These are phyloP conservation scores for Carlito syrichta DNA, from an alignment of 2,113 vertebrate genomes.

Conservation along the genomic window DNA sequence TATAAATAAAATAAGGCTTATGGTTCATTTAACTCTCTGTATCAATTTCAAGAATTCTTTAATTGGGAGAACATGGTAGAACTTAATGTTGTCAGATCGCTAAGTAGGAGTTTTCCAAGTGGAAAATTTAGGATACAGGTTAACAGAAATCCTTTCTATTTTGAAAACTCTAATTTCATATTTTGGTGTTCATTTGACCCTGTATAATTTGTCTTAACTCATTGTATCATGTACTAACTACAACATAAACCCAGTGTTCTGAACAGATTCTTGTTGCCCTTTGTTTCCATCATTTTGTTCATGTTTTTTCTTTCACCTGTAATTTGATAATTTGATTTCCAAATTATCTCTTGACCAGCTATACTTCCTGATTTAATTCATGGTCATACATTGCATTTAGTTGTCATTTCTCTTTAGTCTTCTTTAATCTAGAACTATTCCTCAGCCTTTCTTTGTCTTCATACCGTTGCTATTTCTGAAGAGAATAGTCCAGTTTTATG, in stretches of 20 bases:
- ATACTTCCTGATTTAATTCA: not conserved
- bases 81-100: not conserved
- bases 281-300: not conserved
- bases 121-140: not conserved
- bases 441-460: not conserved
- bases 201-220: not conserved
- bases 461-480: not conserved
- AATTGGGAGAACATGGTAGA: not conserved
- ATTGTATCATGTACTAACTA: not conserved
- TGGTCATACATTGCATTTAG: not conserved
- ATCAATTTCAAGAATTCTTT: slow-evolving; percentile 24
- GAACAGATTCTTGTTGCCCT: not conserved
- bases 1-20: not conserved
- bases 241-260: not conserved
- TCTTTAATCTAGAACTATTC: not conserved
- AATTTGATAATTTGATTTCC: slow-evolving; percentile 15
- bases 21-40: not conserved
- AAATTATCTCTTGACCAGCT: not conserved
- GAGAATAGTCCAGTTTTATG: not conserved
- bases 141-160: not conserved
- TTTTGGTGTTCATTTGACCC: not conserved
- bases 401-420: not conserved
- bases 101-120: slow-evolving; percentile 16
- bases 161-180: slow-evolving; percentile 22
- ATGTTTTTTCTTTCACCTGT: not conserved